Evolutionary conservation across 2,113 vertebrate genomes (phyloP), one percentile per base, ranked within the genome.

Genomic region (Galbula dea): DNA sequence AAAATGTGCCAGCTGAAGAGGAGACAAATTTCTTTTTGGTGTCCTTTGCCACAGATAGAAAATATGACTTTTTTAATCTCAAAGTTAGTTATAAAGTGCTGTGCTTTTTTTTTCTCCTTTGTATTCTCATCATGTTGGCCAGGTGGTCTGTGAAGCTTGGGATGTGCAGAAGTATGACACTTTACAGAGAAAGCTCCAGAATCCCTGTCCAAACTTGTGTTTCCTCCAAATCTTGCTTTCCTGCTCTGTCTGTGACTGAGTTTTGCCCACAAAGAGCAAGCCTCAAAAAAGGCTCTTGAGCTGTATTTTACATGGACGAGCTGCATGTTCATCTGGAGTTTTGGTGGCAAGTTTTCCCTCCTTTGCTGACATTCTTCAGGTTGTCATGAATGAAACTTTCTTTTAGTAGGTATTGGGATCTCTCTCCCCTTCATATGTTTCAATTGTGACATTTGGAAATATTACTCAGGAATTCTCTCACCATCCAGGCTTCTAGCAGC

Each of bases 1-100:
- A 92, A 78, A 95, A 82, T 68, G 45, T 85, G 77, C 86, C 90
- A 94, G 62, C 62, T 73, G 92, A 96, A 86, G 69, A 93, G 30
- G n/a, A 86, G 77, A 90, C 26, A 36, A 58, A 37, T 61, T 84
- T 83, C 74, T 72, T 86, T 41, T 4, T 75, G 80, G 57, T 78
- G 23, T 92, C 52, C 79, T 91, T 93, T 69, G 59, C 63, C 62
- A 82, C 15, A 89, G 88, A 86, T 30, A 86, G 30, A 17, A 93
- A 91, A 79, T 73, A 26, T 46, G 43, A 75, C 12, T 34, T 39
- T 95, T 89, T 81, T 88, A n/a, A 57, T 57, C 76, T 75, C 45
- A 37, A 72, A 92, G 27, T 34, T 21, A 67, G 52, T 32, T 75
- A 65, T 37, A 0, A 1, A 93, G 20, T 68, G 27, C 20, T 95